Conservation (phyloP, 1,140 invertebrate genomes). For the Wasmannia auropunctata region DNA sequence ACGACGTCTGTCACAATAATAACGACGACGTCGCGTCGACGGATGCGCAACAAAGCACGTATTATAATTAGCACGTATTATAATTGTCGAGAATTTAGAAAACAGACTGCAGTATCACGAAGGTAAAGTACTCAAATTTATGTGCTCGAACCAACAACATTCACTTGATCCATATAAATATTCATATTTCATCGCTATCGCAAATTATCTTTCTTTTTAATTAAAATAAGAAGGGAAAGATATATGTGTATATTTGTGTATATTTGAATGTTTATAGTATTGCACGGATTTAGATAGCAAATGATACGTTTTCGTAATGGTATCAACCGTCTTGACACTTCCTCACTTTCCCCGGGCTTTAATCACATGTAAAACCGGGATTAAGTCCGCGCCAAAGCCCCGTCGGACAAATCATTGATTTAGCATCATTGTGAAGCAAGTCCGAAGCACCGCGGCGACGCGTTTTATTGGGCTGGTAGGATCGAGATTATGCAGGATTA, state of each 20-base stretch:
- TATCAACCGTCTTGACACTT: conserved; percentile 64
- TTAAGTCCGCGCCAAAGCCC: conserved; percentile 64
- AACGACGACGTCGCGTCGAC: neutral
- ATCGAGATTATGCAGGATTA: conserved; percentile 77
- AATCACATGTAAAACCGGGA: conserved; percentile 78
- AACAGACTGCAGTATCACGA: neutral
- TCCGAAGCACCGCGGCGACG: conserved; percentile 50
- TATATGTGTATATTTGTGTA: neutral
- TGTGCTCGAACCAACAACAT: neutral
- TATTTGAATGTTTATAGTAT: neutral
- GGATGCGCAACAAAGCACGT: neutral
- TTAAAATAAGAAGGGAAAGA: neutral
- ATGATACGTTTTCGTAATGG: conserved; percentile 45
- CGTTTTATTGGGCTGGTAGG: conserved; percentile 72
- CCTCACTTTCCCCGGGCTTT: conserved; percentile 23
- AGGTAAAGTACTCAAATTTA: neutral
- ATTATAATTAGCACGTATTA: neutral
- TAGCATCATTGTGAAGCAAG: conserved; percentile 65
- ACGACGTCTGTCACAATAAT: conserved; percentile 4
- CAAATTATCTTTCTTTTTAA: neutral
- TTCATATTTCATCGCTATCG: neutral
- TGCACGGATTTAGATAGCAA: neutral
- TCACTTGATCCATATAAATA: neutral
- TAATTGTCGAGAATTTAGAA: neutral
- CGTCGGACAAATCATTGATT: conserved; percentile 75